phyloP scores from a whole-genome alignment of 2,113 vertebrate genomes.

The Epinephelus moara region DNA sequence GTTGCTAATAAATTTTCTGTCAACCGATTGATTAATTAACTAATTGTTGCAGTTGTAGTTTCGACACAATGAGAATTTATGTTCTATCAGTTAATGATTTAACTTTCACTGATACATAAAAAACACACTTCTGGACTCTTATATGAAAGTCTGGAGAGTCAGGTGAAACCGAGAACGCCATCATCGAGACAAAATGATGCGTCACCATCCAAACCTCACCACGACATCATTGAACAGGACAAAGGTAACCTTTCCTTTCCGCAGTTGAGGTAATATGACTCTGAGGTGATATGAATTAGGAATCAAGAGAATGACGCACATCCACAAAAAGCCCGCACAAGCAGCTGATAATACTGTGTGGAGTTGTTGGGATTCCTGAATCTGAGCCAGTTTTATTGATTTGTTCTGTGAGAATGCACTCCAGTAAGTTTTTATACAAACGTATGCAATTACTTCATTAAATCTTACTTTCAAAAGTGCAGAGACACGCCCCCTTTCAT shows the following conservation, averaged over 20 bases:
- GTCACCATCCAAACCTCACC: background rate
- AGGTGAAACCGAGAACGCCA: background rate
- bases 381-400: conserved; percentile 34
- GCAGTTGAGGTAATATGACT: background rate
- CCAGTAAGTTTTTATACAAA: conserved; percentile 12
- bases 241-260: background rate
- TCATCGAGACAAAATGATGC: background rate
- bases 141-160: background rate
- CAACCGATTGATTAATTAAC: too few relatives aligned
- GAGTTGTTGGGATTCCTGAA: background rate
- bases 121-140: too few relatives aligned
- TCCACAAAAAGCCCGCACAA: conserved; percentile 10
- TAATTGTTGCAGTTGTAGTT: too few relatives aligned
- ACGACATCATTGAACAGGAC: too few relatives aligned
- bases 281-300: background rate
- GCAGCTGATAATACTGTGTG: conserved; percentile 21
- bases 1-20: too few relatives aligned
- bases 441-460: conserved; percentile 29
- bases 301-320: conserved; percentile 23
- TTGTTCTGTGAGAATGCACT: background rate
- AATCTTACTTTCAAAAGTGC: conserved; percentile 18
- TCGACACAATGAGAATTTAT: background rate
- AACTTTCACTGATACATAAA: background rate
- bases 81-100: background rate
- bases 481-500: conserved; percentile 21